These are phyloP conservation scores for Zaprionus nigranus DNA, from an alignment of 1,140 invertebrate species.

Conservation along the genomic window DNA sequence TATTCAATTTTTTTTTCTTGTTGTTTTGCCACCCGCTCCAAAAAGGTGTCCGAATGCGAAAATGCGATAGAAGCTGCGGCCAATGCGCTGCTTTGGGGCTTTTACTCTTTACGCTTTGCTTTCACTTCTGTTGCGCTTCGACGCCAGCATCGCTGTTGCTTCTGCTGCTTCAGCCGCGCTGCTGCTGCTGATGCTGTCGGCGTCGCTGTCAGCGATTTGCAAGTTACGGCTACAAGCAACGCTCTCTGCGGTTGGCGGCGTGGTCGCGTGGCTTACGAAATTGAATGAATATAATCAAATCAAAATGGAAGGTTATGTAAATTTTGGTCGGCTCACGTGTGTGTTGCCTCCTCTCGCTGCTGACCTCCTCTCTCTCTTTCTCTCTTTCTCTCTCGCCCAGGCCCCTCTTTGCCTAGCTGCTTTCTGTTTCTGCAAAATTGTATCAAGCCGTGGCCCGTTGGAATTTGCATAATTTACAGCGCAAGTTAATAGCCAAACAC, in stretches of 20 bases:
- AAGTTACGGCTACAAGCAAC: background rate
- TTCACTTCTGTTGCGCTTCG: constrained; percentile 57
- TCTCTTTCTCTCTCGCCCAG: background rate
- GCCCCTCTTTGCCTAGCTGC: background rate
- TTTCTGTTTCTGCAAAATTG: constrained; percentile 16
- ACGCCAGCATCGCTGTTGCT: constrained; percentile 1
- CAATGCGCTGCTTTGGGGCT: constrained; percentile 10
- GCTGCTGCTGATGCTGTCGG: background rate
- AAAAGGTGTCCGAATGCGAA: constrained; percentile 33
- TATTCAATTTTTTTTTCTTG: constrained; percentile 38
- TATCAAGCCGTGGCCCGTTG: constrained; percentile 8
- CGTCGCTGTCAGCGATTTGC: background rate
- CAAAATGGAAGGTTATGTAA: constrained; percentile 76
- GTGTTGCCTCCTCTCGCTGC: background rate
- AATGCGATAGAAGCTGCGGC: constrained; percentile 15
- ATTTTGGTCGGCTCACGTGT: constrained; percentile 55
- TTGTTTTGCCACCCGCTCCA: background rate
- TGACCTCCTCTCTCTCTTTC: too few species aligned
- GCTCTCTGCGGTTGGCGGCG: too few species aligned
- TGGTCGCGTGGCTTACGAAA: constrained; percentile 65
- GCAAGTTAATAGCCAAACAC: constrained; percentile 49
- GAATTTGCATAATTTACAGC: constrained; percentile 71
- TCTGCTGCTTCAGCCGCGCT: too few species aligned
- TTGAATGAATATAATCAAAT: constrained; percentile 80
- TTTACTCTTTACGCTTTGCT: constrained; percentile 36